Conservation (phyloP, 2,888 invertebrate genomes). For the Pinctada fucata region DNA sequence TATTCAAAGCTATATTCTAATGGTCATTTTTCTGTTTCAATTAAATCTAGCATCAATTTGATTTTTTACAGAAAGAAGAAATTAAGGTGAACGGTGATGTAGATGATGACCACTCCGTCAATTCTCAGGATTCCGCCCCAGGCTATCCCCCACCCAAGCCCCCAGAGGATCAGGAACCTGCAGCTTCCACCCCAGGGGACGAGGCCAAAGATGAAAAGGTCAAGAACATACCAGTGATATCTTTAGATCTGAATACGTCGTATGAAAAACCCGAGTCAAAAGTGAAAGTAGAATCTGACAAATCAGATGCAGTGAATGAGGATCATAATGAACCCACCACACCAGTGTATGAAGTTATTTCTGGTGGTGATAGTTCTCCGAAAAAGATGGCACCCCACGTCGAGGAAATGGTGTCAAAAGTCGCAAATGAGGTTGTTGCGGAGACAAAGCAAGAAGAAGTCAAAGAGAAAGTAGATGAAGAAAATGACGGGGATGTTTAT, state of each 20-base stretch:
- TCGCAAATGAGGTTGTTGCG: background rate
- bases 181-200: conserved; percentile 11
- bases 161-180: conserved; percentile 35
- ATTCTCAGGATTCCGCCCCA: conserved; percentile 30
- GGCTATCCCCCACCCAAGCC: conserved; percentile 43
- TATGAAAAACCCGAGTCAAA: conserved; percentile 5
- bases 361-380: conserved; percentile 11
- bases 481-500: conserved; percentile 51
- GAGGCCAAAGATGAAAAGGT: background rate
- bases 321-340: background rate
- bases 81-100: conserved; percentile 32
- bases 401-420: conserved; percentile 9
- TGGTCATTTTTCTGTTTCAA: too few species aligned
- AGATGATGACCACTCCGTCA: conserved; percentile 21
- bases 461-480: conserved; percentile 18
- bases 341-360: conserved; percentile 35
- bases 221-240: background rate
- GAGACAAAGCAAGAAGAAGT: conserved; percentile 9
- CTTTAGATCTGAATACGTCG: background rate
- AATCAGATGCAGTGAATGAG: too few species aligned
- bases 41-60: background rate
- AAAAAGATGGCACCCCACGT: conserved; percentile 5
- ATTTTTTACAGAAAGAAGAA: conserved; percentile 14
- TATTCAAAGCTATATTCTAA: too few species aligned
- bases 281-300: background rate